Evolutionary conservation across 2,888 invertebrate genomes (phyloP), one percentile per base, ranked within the genome.

Genomic region (Chymomyza fuscimana): DNA sequence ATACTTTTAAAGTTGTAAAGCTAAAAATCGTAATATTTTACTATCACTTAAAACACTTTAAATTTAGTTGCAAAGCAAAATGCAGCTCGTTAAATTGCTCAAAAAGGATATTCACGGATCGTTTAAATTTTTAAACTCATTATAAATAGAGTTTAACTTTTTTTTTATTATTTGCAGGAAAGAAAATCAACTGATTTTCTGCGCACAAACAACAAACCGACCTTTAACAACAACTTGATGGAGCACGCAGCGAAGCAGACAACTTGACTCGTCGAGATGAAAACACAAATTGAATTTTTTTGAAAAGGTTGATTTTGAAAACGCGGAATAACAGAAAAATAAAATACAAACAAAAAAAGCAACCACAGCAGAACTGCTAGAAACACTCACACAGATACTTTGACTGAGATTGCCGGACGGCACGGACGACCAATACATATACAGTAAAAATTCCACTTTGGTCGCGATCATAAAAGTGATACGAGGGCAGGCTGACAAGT

Each of bases 191-290:
- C 4, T 3, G 12, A 46, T 46, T 46, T 46, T 46, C 12, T 4
- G 12, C 12, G 12, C 40, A 46, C 12, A 46, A 46, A 46, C 40
- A 46, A 46, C 12, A 4, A 46, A 46, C 40, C 40, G 40, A 46
- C 40, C 40, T 46, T 46, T 46, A 46, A 46, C 40, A 46, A 46
- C 40, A 46, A 12, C 40, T 46, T 46, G 12, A 46, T 12, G 12
- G 12, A 46, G 40, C 40, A 7, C 40, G 40, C 40, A 46, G 32
- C 32, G 32, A 32, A 32, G 32, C 40, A 62, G 63, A 78, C 79
- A 77, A 89, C 90, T 81, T 78, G 69, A 81, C 83, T 76, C 75
- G 80, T 78, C 79, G 71, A 84, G 79, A 86, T 83, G 88, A 85
- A 90, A 85, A 82, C 84, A 77, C 64, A 79, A 69, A 77, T 77